phyloP scores from a whole-genome alignment of 2,888 invertebrate species.

The Periphyllus acericola region DNA sequence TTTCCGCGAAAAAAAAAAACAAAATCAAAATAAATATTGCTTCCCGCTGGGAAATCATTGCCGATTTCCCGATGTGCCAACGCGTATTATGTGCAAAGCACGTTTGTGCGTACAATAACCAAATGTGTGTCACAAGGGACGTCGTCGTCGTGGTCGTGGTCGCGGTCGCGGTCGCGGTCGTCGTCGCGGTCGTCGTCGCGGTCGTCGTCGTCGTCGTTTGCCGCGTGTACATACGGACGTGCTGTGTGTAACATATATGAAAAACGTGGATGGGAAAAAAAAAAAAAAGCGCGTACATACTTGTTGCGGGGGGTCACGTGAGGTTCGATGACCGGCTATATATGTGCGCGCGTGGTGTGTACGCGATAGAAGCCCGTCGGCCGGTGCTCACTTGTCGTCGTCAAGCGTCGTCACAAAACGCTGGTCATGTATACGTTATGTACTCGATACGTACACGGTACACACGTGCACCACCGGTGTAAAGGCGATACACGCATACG shows the following conservation, averaged over 20 bases:
- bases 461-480: no score
- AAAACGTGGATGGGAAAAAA: slow-evolving; percentile 16
- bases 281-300: slow-evolving; percentile 54
- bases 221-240: slow-evolving; percentile 13
- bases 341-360: not conserved
- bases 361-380: not conserved
- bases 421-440: not conserved
- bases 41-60: no score
- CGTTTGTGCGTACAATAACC: slow-evolving; percentile 10
- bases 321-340: slow-evolving; percentile 57
- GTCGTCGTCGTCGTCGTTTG: not conserved
- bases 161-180: no score
- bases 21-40: no score
- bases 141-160: not conserved
- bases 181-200: not conserved
- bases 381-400: slow-evolving; percentile 34
- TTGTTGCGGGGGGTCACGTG: slow-evolving; percentile 61
- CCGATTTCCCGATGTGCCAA: no score
- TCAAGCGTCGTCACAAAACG: slow-evolving; percentile 43
- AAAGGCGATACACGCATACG: not conserved
- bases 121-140: slow-evolving; percentile 58
- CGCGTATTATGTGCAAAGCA: no score
- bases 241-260: slow-evolving; percentile 54
- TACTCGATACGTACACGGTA: not conserved
- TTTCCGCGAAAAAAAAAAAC: no score